Percentiles rank a stretch among this genome's conserved stretches.
Conservation (phyloP, 2,888 invertebrate genomes). For the Chloromyia formosa region DNA sequence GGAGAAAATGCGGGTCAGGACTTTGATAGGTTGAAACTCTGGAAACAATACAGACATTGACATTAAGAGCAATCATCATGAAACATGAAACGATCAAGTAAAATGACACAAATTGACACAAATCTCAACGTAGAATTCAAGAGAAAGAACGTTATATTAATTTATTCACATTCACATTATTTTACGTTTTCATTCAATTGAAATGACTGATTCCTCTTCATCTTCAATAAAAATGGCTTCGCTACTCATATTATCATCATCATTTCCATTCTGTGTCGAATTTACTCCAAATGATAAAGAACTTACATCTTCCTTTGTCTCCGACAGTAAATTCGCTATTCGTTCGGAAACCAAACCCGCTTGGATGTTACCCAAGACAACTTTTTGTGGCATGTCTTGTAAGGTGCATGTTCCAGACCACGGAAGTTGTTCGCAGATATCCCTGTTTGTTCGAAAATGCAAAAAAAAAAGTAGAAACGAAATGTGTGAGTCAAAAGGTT, state of each 20-base stretch:
- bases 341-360: conserved; percentile 5
- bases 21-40: no score
- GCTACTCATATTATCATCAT: conserved; percentile 18
- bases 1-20: no score
- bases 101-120: neutral
- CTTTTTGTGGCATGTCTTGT: conserved; percentile 56
- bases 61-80: no score
- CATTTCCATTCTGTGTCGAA: neutral
- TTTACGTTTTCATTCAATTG: neutral
- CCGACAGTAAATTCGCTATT: neutral
- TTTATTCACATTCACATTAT: neutral
- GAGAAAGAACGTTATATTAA: conserved; percentile 1
- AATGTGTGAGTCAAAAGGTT: neutral
- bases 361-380: conserved; percentile 49
- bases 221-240: conserved; percentile 18
- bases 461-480: neutral
- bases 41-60: no score
- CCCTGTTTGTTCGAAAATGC: conserved; percentile 27
- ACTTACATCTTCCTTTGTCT: conserved; percentile 26
- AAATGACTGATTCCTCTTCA: neutral
- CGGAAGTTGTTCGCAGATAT: conserved; percentile 36
- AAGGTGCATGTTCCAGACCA: conserved; percentile 58
- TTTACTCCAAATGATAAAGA: conserved; percentile 5
- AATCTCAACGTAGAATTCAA: no score
- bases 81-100: neutral